Evolutionary conservation across 2,888 invertebrate genomes (phyloP).

Genomic region (Amblyteles armatorius): DNA sequence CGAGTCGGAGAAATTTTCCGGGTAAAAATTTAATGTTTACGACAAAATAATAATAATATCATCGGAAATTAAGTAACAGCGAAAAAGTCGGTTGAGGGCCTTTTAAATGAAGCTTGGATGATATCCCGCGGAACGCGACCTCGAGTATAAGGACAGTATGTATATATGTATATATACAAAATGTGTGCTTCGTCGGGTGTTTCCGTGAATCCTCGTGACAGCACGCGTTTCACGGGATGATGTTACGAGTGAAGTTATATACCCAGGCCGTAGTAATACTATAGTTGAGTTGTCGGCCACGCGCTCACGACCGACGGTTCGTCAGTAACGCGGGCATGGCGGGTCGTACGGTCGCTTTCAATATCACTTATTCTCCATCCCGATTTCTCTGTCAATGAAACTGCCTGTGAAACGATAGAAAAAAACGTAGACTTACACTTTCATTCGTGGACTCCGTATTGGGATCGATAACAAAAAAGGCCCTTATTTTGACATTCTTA

Average conservation of each 20-base stretch:
- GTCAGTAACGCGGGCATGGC: constrained; percentile 39
- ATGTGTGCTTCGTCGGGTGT: constrained; percentile 21
- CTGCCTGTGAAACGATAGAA: not conserved
- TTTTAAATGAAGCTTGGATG: not conserved
- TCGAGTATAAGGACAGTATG: constrained; percentile 11
- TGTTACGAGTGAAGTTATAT: constrained; percentile 17
- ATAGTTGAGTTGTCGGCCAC: constrained; percentile 29
- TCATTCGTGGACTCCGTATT: not conserved
- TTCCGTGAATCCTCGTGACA: constrained; percentile 34
- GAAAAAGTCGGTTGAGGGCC: not conserved
- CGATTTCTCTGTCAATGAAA: not conserved
- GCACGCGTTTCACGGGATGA: constrained; percentile 30
- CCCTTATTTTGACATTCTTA: too few relatives aligned
- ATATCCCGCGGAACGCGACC: not conserved
- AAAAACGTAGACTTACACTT: not conserved
- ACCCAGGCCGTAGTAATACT: constrained; percentile 3
- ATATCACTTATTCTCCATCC: constrained; percentile 10
- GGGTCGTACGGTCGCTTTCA: constrained; percentile 2
- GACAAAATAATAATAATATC: not conserved
- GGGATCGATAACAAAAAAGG: too few relatives aligned
- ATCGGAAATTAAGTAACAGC: not conserved
- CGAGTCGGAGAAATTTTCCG: constrained; percentile 34
- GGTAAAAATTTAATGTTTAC: constrained; percentile 39
- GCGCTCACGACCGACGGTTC: constrained; percentile 56
- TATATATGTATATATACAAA: not conserved